A percentile compares a stretch with the other conserved stretches of the same genome.
Evolutionary conservation across 2,113 vertebrate species (phyloP).

Genomic region (Ammodytes dubius): DNA sequence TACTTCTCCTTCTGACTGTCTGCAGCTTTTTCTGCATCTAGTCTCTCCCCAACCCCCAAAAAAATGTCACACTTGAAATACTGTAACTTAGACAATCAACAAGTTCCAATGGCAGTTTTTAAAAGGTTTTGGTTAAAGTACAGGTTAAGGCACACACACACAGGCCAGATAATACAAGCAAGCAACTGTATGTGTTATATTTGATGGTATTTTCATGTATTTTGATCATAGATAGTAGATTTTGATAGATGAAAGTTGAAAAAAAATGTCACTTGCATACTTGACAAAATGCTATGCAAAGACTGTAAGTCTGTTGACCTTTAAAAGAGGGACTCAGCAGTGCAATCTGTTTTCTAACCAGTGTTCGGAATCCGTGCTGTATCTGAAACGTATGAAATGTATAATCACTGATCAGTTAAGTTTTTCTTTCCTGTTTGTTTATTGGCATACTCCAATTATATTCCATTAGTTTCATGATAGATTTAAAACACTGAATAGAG

Average conservation of each 20-base stretch:
- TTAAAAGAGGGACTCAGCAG: neutral
- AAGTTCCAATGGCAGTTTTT: neutral
- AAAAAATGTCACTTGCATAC: neutral
- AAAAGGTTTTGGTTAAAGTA: neutral
- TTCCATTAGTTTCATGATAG: neutral
- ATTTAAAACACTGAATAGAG: neutral
- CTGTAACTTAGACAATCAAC: neutral
- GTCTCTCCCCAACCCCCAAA: neutral
- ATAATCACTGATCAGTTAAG: neutral
- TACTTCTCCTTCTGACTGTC: slow-evolving; percentile 78
- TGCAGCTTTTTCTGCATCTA: slow-evolving; percentile 42
- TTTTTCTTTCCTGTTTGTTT: neutral
- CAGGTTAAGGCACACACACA: neutral
- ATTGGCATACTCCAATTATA: neutral
- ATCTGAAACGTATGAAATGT: neutral
- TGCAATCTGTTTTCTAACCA: neutral
- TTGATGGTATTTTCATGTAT: neutral
- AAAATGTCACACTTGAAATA: neutral
- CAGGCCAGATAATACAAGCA: neutral
- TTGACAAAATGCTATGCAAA: neutral
- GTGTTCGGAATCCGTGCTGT: neutral
- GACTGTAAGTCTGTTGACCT: neutral
- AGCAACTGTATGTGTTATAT: neutral
- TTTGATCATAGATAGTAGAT: no score
- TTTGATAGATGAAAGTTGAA: neutral